Evolutionary conservation across 2,888 invertebrate species (phyloP), one percentile per base, ranked within the genome.

Genomic region (Netelia virgata): DNA sequence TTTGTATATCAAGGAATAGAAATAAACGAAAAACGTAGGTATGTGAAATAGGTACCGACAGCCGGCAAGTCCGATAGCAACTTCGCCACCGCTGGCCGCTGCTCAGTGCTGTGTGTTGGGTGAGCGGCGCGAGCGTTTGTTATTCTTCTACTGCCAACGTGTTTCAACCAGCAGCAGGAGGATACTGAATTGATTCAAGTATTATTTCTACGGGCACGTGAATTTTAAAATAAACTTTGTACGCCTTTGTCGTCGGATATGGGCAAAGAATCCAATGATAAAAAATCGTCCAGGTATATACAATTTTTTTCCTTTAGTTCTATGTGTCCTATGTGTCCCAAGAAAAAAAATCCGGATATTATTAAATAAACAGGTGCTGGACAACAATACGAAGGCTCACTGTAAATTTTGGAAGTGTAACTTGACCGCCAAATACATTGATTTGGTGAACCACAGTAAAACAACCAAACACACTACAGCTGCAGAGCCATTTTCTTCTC

Each of bases 381-480:
- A 66, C 73, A 28, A 68, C 14, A 59, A 80, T 57, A 68, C 66
- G 14, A 80, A 66, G 73, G 79, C 36, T 11, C 73, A 73, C 36
- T 73, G 79, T 28, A 73, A 80, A 23, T 80, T 80, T 57, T 72
- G 83, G 74, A 83, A 81, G 73, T 82, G 28, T 28, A 5, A 28
- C 28, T 28, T 28, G 5, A 28, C 6, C 3, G 28, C 28, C 28
- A 28, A 28, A 28, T 28, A 59, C 23, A 50, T 61, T 3, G 83
- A 82, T 61, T 50, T 85, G 18, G n/a, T 64, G 16, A 78, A 53
- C 11, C 82, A 86, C 78, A 75, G 66, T 1, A 70, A 72, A 53
- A 72, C 79, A n/a, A 55, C 63, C n/a, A 86, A 82, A 28, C 83
- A 83, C 53, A 68, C 41, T 11, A n/a, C 41, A 66, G 82, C 82